phyloP scores from a whole-genome alignment of 1,140 invertebrate genomes.

The Leptinotarsa lineolata region DNA sequence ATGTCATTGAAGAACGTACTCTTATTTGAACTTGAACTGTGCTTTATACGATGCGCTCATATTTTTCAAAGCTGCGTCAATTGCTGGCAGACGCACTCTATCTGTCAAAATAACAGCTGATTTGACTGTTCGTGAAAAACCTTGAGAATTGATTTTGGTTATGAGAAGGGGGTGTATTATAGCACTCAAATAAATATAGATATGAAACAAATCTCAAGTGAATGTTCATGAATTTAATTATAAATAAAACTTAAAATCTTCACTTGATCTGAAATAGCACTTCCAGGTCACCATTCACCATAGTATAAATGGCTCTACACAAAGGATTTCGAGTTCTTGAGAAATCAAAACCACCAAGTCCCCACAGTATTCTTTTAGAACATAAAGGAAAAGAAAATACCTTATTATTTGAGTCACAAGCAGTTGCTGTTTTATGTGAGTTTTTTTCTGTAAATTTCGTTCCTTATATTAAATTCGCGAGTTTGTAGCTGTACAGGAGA shows the following conservation, averaged over 20 bases:
- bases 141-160: neutral
- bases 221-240: neutral
- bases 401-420: conserved; percentile 88
- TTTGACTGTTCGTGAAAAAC: neutral
- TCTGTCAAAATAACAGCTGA: neutral
- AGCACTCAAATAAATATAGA: neutral
- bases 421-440: conserved; percentile 82
- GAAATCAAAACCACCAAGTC: conserved; percentile 80
- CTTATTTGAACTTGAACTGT: too few species aligned
- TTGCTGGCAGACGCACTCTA: too few species aligned
- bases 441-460: conserved; percentile 33
- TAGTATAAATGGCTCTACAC: conserved; percentile 82
- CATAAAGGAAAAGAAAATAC: conserved; percentile 84
- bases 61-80: too few species aligned
- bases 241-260: neutral
- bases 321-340: conserved; percentile 90
- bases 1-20: neutral
- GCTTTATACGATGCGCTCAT: neutral
- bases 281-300: neutral
- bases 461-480: too few species aligned
- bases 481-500: conserved; percentile 73
- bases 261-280: neutral
- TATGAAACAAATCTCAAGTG: neutral
- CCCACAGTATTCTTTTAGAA: conserved; percentile 89
- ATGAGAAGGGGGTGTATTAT: conserved; percentile 1